Evolutionary conservation across 2,888 invertebrate species (phyloP), one percentile per base, ranked within the genome.

Genomic region (Xestia rhomboidea): DNA sequence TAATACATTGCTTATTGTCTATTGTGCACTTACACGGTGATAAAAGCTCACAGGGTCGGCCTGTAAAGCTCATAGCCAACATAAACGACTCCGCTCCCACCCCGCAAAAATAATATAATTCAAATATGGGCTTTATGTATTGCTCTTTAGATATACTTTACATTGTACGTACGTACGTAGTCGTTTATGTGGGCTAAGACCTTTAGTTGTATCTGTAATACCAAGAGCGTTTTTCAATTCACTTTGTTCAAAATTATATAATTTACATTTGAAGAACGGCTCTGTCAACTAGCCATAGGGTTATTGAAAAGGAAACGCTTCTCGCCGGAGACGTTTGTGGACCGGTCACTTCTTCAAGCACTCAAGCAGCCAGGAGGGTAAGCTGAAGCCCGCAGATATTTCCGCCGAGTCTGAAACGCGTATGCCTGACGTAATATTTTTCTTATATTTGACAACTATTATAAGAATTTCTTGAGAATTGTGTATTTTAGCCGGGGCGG

Each of bases 21-120:
- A 30, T 30, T 68, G 79, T 68, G 79, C 60, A 27, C 44, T 79
- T 79, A 21, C 21, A 49, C 44, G 18, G 44, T 34, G 13, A 24
- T 41, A 54, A 18, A 38, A 15, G 70, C 62, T 62, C 15, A 62
- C 34, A 51, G 62, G 34, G 41, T 34, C 34, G 18, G 15, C 11
- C 51, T 3, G 3, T 27, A n/a, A n/a, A n/a, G n/a, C n/a, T n/a
- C n/a, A n/a, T n/a, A n/a, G n/a, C n/a, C n/a, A n/a, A n/a, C n/a
- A n/a, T n/a, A n/a, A n/a, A n/a, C n/a, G n/a, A n/a, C n/a, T n/a
- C n/a, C n/a, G n/a, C n/a, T n/a, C n/a, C n/a, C n/a, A n/a, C n/a
- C n/a, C n/a, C n/a, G n/a, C n/a, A n/a, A n/a, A n/a, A n/a, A n/a
- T n/a, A n/a, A n/a, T n/a, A n/a, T n/a, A n/a, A n/a, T n/a, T n/a